These are phyloP conservation scores for Sinodicranocentrus sp. DNA, from an alignment of 2,888 invertebrate genomes.

Conservation along the genomic window DNA sequence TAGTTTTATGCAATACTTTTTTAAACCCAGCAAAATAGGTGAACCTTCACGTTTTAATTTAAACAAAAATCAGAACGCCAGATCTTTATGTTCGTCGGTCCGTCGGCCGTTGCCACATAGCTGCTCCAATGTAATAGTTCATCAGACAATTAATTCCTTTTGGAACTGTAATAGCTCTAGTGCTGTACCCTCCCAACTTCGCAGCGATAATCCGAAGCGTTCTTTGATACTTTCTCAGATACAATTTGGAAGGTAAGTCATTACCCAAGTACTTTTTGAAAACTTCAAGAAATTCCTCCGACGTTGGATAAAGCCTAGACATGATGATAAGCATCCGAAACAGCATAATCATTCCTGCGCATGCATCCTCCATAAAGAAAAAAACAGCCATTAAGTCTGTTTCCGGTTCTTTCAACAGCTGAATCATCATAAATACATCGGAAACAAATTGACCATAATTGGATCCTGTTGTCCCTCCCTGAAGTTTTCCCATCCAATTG, in stretches of 20 bases:
- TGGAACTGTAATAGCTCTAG: slow-evolving; percentile 52
- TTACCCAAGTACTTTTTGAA: slow-evolving; percentile 46
- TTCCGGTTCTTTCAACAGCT: slow-evolving; percentile 68
- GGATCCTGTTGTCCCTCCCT: slow-evolving; percentile 55
- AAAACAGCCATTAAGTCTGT: slow-evolving; percentile 61
- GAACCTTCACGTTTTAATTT: no score
- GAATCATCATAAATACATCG: slow-evolving; percentile 68
- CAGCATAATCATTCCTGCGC: slow-evolving; percentile 66
- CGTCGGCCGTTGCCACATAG: slow-evolving; percentile 68
- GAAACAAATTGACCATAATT: slow-evolving; percentile 65
- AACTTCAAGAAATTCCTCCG: slow-evolving; percentile 47
- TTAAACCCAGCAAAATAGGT: no score
- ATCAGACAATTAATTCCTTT: slow-evolving; percentile 45
- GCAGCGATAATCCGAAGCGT: slow-evolving; percentile 58
- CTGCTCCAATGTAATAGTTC: slow-evolving; percentile 64
- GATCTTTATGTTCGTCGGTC: slow-evolving; percentile 49
- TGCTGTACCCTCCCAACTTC: slow-evolving; percentile 67
- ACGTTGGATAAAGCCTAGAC: slow-evolving; percentile 52
- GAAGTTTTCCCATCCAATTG: slow-evolving; percentile 46
- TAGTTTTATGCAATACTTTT: no score
- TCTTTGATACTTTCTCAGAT: slow-evolving; percentile 40
- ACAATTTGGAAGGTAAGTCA: slow-evolving; percentile 40
- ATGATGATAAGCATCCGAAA: slow-evolving; percentile 67
- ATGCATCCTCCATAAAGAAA: slow-evolving; percentile 60
- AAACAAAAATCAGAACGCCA: background rate